Conservation (phyloP, 2,888 invertebrate species). For the Amaurobius ferox region DNA sequence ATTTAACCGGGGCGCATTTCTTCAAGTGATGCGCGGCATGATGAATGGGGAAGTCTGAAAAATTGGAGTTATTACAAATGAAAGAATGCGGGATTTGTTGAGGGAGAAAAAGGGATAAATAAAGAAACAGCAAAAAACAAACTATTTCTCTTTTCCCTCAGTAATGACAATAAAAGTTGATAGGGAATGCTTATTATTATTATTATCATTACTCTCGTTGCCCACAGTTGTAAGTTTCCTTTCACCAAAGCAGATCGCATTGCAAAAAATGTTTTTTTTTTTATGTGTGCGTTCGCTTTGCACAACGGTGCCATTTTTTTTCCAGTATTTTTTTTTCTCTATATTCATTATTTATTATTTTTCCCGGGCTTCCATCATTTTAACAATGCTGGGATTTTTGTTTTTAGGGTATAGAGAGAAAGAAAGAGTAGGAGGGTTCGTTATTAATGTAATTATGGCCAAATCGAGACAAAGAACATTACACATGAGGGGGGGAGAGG, state of each 20-base stretch:
- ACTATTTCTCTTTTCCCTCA: constrained; percentile 36
- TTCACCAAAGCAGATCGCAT: constrained; percentile 62
- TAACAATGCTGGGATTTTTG: constrained; percentile 65
- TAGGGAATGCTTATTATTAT: constrained; percentile 69
- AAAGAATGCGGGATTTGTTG: constrained; percentile 47
- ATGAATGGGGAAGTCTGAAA: constrained; percentile 54
- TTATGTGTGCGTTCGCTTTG: neutral
- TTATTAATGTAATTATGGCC: constrained; percentile 71
- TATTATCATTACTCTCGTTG: constrained; percentile 51
- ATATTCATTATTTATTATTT: constrained; percentile 12
- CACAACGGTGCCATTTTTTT: constrained; percentile 37
- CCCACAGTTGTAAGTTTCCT: constrained; percentile 57
- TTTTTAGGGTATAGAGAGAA: constrained; percentile 38
- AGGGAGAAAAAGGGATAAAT: constrained; percentile 7
- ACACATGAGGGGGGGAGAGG: constrained; percentile 26
- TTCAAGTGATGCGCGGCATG: constrained; percentile 51
- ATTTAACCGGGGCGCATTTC: constrained; percentile 55
- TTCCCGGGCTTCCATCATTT: constrained; percentile 49
- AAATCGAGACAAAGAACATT: constrained; percentile 67
- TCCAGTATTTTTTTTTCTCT: constrained; percentile 22
- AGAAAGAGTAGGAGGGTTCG: constrained; percentile 23
- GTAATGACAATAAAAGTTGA: constrained; percentile 67
- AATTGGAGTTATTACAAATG: constrained; percentile 64
- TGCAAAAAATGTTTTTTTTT: constrained; percentile 37
- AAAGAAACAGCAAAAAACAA: constrained; percentile 28